Conservation (phyloP, 92 coral and sea anemone species). For the Meandrina meandrites region DNA sequence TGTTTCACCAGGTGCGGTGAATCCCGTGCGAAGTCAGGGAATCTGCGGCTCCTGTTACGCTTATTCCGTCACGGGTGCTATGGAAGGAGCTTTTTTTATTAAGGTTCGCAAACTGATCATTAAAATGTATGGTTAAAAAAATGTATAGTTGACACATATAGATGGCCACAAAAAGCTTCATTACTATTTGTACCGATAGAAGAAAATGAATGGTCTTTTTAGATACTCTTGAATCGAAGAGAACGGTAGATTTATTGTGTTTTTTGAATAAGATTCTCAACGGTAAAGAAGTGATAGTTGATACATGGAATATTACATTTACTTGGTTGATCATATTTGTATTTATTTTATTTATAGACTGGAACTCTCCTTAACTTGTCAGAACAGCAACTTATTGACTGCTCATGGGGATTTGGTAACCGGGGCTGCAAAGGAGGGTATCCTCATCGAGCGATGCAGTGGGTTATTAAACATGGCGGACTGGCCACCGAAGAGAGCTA, state of each 20-base stretch:
- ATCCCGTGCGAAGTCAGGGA: conserved; percentile 91
- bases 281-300: no score
- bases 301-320: not conserved
- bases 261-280: no score
- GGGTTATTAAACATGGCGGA: conserved; percentile 98
- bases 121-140: not conserved
- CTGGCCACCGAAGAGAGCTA: conserved; percentile 91
- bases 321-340: not conserved
- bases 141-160: not conserved
- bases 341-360: conserved; percentile 47
- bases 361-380: conserved; percentile 85
- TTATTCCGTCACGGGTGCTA: conserved; percentile 94
- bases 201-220: not conserved
- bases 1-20: conserved; percentile 78
- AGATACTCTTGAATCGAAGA: not conserved
- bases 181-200: no score
- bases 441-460: conserved; percentile 96
- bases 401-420: conserved; percentile 99
- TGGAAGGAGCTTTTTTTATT: conserved; percentile 93
- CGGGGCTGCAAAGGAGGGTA: conserved; percentile 99
- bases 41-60: conserved; percentile 99
- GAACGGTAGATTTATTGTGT: no score
- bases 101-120: conserved; percentile 52
- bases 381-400: conserved; percentile 97
- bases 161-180: not conserved